A percentile compares a stretch with the other conserved stretches of the same genome.
Evolutionary conservation across 2,888 invertebrate species (phyloP).

Genomic region (Mycalesis mineus): DNA sequence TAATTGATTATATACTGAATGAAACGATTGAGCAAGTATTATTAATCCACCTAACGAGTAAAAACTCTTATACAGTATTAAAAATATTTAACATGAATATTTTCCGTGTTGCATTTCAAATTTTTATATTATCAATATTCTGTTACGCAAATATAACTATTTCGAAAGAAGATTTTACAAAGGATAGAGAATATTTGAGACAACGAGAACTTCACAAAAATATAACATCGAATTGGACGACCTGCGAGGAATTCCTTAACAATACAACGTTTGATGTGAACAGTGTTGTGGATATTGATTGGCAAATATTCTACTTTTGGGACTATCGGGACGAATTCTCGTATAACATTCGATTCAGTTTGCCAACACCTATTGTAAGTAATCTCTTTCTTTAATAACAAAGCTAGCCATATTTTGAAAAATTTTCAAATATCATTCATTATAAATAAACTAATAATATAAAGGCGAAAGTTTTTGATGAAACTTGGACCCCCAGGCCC

Average conservation of each 20-base stretch:
- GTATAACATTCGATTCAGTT: conserved; percentile 45
- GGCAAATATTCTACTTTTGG: conserved; percentile 60
- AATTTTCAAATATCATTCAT: conserved; percentile 22
- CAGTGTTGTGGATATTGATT: conserved; percentile 46
- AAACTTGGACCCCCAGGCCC: too few relatives aligned
- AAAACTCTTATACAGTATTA: too few relatives aligned
- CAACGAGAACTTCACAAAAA: conserved; percentile 2
- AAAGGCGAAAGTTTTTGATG: too few relatives aligned
- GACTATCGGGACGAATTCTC: conserved; percentile 37
- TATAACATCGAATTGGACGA: conserved; percentile 41
- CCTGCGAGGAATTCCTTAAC: conserved; percentile 49
- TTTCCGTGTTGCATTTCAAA: background rate
- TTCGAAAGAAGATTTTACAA: background rate
- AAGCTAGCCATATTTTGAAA: too few relatives aligned
- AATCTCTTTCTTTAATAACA: background rate
- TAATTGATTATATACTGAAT: too few relatives aligned
- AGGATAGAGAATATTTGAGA: background rate
- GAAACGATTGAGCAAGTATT: too few relatives aligned
- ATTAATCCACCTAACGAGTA: too few relatives aligned
- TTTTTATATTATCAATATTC: background rate
- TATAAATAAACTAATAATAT: too few relatives aligned
- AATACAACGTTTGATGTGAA: conserved; percentile 40
- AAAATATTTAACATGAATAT: background rate
- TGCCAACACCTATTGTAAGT: conserved; percentile 43
- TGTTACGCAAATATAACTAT: background rate